phyloP scores from a whole-genome alignment of 2,888 invertebrate species.

The Cylindroiulus punctatus region DNA sequence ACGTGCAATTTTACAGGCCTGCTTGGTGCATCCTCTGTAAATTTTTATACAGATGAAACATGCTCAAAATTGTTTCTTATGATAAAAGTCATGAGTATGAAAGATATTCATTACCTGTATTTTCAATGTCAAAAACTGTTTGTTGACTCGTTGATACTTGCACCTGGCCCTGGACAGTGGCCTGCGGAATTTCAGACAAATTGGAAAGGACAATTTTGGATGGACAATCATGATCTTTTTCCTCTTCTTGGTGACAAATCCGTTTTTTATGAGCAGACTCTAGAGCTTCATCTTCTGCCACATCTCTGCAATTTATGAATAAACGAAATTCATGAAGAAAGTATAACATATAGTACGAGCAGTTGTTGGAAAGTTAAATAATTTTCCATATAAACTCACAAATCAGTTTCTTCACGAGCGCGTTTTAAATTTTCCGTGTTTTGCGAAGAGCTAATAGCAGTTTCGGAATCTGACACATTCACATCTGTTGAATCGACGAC shows the following conservation, averaged over 20 bases:
- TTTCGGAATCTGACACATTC: not conserved
- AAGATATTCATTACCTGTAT: not conserved
- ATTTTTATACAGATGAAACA: not conserved
- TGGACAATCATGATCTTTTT: not conserved
- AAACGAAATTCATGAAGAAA: not conserved
- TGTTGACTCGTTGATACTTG: conserved; percentile 23
- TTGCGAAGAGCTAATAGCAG: not conserved
- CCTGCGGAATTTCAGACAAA: conserved; percentile 22
- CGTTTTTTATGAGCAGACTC: conserved; percentile 30
- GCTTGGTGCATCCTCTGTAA: not conserved
- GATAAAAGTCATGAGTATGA: not conserved
- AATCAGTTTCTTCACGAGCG: not conserved
- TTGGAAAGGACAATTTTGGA: not conserved
- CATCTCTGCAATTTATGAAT: not conserved
- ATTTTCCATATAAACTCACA: not conserved
- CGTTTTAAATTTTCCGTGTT: conserved; percentile 30
- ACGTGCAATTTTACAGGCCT: not conserved
- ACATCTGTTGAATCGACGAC: not conserved
- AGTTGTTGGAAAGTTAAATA: not conserved
- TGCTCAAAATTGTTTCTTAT: not conserved
- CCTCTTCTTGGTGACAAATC: not conserved
- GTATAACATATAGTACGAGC: not conserved
- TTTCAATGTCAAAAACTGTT: not conserved
- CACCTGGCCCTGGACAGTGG: conserved; percentile 1
- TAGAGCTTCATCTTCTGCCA: not conserved